Conservation (phyloP, 1,140 invertebrate species). For the Drosophila setifemur region DNA sequence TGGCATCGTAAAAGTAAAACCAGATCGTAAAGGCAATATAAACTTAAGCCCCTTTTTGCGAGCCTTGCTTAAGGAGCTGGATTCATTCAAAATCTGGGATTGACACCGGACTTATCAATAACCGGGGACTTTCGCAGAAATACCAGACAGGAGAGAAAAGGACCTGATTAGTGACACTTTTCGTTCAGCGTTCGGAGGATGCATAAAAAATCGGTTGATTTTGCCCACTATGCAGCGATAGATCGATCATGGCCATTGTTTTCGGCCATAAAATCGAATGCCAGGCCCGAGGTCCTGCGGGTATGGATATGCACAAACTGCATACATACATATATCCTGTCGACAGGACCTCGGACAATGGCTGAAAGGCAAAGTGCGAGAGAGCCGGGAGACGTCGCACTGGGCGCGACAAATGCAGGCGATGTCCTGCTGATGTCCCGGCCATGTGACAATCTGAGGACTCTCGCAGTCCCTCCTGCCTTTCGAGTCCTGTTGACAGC, state of each 20-base stretch:
- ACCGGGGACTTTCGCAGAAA: conserved; percentile 39
- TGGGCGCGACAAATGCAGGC: conserved; percentile 35
- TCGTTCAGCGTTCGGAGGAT: conserved; percentile 12
- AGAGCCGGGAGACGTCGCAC: conserved; percentile 16
- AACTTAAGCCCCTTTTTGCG: conserved; percentile 31
- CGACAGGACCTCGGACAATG: conserved; percentile 23
- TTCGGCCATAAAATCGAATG: conserved; percentile 30
- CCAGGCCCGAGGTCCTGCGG: not conserved
- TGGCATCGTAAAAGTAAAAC: conserved; percentile 21
- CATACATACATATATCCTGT: too few species aligned
- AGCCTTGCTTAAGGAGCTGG: conserved; percentile 40
- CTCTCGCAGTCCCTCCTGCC: not conserved
- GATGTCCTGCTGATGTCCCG: conserved; percentile 20
- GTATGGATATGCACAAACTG: too few species aligned
- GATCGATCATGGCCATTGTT: conserved; percentile 53
- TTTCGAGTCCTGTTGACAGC: conserved; percentile 54
- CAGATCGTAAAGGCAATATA: conserved; percentile 49
- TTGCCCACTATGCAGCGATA: not conserved
- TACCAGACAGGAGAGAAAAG: conserved; percentile 1
- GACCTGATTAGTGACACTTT: conserved; percentile 25
- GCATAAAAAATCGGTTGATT: conserved; percentile 51
- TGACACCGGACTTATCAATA: conserved; percentile 67
- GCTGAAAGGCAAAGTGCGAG: conserved; percentile 38
- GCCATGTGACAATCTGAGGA: conserved; percentile 33
- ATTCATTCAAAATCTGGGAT: conserved; percentile 73